Evolutionary conservation across 2,113 vertebrate genomes (phyloP).

Genomic region (Notarius lentiginosus): DNA sequence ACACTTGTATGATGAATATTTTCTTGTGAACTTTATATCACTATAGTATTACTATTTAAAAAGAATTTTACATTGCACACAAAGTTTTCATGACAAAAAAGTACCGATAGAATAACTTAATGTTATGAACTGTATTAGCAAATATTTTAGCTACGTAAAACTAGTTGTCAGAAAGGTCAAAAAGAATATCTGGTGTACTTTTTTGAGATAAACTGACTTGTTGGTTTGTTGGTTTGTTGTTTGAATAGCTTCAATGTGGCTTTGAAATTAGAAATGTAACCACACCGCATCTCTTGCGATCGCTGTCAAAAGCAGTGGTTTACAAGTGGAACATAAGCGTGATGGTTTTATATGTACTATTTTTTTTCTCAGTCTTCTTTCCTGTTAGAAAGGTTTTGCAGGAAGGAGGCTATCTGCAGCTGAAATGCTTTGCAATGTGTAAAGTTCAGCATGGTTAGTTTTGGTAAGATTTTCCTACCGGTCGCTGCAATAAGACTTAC

Average conservation of each 20-base stretch:
- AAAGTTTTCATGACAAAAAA: background rate
- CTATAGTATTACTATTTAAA: background rate
- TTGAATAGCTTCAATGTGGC: background rate
- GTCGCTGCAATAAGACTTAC: no score
- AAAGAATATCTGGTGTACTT: background rate
- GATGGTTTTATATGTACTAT: background rate
- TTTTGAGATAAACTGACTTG: no score
- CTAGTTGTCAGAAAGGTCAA: background rate
- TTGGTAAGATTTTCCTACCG: background rate
- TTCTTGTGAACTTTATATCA: background rate
- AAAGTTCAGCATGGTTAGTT: background rate
- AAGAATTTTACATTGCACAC: background rate
- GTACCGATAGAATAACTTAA: background rate
- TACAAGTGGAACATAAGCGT: constrained; percentile 7
- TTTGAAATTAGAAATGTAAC: background rate
- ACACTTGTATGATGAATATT: background rate
- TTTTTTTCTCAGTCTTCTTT: constrained; percentile 28
- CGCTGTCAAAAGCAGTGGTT: background rate
- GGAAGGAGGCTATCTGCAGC: background rate
- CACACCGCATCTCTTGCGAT: background rate
- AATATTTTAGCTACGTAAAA: background rate
- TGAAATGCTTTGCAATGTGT: background rate
- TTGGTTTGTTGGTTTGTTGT: background rate
- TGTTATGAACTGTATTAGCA: background rate
- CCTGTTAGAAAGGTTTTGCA: background rate